Evolutionary conservation across 2,113 vertebrate species (phyloP).

Genomic region (Trichechus manatus): DNA sequence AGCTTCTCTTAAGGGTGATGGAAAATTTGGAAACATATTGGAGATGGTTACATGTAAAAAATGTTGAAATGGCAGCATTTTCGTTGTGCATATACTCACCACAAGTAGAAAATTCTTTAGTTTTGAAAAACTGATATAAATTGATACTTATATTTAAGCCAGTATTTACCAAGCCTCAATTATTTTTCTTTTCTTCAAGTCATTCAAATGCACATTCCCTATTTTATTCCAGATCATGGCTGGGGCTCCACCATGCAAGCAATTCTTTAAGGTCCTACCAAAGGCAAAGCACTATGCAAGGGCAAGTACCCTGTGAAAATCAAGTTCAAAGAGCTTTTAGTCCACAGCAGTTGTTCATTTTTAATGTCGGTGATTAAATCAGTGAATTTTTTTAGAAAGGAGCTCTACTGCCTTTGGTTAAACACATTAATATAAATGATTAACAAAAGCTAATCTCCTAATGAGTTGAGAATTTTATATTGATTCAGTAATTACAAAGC

Average conservation of each 20-base stretch:
- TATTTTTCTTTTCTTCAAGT: neutral
- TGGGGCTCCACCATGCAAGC: neutral
- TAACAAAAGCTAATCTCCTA: conserved; percentile 81
- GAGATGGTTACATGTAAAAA: neutral
- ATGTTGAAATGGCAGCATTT: neutral
- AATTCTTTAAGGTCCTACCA: neutral
- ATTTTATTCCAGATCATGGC: neutral
- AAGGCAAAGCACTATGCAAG: neutral
- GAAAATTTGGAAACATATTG: neutral
- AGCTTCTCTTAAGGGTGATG: neutral
- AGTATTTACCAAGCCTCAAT: neutral
- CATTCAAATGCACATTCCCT: neutral
- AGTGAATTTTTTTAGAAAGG: conserved; percentile 46
- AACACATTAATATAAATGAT: conserved; percentile 83
- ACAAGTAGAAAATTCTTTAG: neutral
- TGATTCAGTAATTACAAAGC: conserved; percentile 83
- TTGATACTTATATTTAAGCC: neutral
- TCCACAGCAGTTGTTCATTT: conserved; percentile 57
- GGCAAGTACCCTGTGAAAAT: neutral
- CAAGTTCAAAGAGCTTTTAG: neutral
- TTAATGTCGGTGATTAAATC: conserved; percentile 77
- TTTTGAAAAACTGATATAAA: neutral
- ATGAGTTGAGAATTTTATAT: conserved; percentile 84
- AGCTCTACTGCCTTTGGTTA: conserved; percentile 77
- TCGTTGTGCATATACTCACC: neutral